Evolutionary conservation across 2,113 vertebrate genomes (phyloP), one percentile per base, ranked within the genome.

Genomic region (Mionectes macconnelli): DNA sequence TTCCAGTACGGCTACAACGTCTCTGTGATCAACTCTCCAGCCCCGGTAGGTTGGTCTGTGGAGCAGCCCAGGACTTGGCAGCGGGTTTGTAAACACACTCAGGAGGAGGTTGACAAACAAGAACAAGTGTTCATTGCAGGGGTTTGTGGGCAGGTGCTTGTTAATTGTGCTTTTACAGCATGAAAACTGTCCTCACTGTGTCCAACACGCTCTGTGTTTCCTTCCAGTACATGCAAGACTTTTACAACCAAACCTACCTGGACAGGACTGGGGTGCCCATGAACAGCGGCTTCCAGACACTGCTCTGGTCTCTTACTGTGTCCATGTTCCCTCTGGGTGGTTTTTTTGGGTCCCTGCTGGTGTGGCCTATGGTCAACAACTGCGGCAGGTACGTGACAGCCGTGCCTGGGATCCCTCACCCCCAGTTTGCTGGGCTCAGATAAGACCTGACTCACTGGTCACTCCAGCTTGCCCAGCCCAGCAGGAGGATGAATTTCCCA

Each of bases 1-100:
- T 99, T 99, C 98, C 99, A 99, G 96, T 99, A 99, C 1, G 99
- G 99, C 15, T 99, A 99, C 95, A 99, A 99, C 2, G 99, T 99
- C 49, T 98, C 99, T 5, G 98, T 97, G 3, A 86, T 99, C 94
- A 99, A 99, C 95, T 99, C 99, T 59, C 99, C 99, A 8, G 93
- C 98, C 4, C 84, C 66, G 92, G 99, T 99, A 98, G 88, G 98
- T 92, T 4, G 4, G 40, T 12, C 44, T 30, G 37, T 16, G 37
- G 55, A 40, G n/a, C 0, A 24, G 52, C 79, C 52, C 14, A 4
- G 24, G 85, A 15, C 45, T 35, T 0, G 4, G 35, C 9, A 59
- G 23, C 0, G 40, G 50, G 19, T 27, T 78, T 11, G 5, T 16
- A 24, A 18, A 9, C 33, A 37, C 35, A 28, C 16, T 24, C 7